Evolutionary conservation across 2,113 vertebrate genomes (phyloP).

Genomic region (Fulica atra): DNA sequence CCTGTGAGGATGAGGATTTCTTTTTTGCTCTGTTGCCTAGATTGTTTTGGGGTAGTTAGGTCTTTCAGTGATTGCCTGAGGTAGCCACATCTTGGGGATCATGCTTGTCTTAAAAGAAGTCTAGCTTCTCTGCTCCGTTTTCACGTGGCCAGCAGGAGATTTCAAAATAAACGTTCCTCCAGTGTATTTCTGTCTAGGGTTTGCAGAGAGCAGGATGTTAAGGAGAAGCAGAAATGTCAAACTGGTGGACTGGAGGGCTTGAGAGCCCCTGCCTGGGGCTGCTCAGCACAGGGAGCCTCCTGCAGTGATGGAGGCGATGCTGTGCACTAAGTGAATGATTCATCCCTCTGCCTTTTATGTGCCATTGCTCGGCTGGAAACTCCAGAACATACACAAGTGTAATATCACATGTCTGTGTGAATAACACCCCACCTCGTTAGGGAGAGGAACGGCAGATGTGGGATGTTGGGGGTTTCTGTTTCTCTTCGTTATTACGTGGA

Average conservation of each 20-base stretch:
- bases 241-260: background rate
- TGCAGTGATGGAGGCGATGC: background rate
- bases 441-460: background rate
- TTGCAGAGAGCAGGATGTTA: background rate
- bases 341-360: background rate
- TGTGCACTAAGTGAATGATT: background rate
- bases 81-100: background rate
- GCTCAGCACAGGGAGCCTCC: background rate
- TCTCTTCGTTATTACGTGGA: fast-evolving
- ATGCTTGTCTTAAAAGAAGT: background rate
- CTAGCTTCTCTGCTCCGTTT: background rate
- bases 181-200: background rate
- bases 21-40: background rate
- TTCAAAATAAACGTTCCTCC: background rate
- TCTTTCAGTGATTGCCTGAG: background rate
- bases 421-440: background rate
- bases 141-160: background rate
- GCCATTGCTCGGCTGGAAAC: background rate
- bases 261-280: background rate
- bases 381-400: background rate
- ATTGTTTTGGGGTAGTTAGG: background rate
- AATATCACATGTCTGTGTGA: background rate
- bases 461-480: background rate
- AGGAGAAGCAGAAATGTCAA: background rate
- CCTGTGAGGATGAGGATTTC: background rate